Conservation (phyloP, 2,888 invertebrate species). For the Pandemis cinnamomeana region DNA sequence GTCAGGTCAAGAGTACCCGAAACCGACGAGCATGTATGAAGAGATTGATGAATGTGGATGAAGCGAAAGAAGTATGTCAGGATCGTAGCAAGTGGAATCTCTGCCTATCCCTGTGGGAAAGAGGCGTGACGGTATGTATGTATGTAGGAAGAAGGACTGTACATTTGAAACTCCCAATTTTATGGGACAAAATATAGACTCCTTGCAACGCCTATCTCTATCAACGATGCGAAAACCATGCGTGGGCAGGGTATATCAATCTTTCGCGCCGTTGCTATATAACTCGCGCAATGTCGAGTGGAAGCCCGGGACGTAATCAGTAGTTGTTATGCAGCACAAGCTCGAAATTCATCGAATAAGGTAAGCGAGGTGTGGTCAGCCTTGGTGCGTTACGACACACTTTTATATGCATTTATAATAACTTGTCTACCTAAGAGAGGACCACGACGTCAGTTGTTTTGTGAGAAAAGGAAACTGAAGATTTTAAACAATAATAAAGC, state of each 20-base stretch:
- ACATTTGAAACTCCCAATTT: too few relatives aligned
- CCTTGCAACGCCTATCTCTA: too few relatives aligned
- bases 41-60: too few relatives aligned
- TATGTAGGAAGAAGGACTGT: too few relatives aligned
- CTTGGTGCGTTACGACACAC: slow-evolving; percentile 53
- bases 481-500: not conserved
- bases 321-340: slow-evolving; percentile 48
- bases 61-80: too few relatives aligned
- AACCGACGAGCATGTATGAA: too few relatives aligned
- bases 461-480: too few relatives aligned
- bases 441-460: not conserved
- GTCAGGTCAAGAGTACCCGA: too few relatives aligned
- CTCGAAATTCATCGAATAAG: slow-evolving; percentile 54
- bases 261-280: not conserved
- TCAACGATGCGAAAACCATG: not conserved
- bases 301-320: slow-evolving; percentile 19
- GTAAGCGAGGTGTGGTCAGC: slow-evolving; percentile 65
- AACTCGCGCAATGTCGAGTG: not conserved
- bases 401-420: slow-evolving; percentile 36
- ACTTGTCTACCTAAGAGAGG: not conserved
- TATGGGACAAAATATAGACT: too few relatives aligned
- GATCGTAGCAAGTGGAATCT: too few relatives aligned
- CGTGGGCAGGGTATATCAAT: not conserved
- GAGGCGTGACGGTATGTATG: too few relatives aligned
- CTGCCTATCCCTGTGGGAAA: too few relatives aligned